Evolutionary conservation across 2,113 vertebrate species (phyloP), one percentile per base, ranked within the genome.

Genomic region (Patagioenas fasciata): DNA sequence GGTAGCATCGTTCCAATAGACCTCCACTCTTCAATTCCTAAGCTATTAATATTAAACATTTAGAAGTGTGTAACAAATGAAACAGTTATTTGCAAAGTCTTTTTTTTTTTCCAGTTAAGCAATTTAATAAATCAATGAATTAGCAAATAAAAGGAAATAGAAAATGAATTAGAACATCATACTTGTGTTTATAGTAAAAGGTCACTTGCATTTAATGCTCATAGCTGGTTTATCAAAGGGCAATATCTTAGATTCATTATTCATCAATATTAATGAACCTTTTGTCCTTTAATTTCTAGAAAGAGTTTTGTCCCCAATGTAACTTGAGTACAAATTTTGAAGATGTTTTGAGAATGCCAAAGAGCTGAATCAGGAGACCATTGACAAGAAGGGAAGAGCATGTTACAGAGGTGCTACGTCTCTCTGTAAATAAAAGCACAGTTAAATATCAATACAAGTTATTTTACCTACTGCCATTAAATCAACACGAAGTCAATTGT

Each of bases 51-150:
- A 89, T 93, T 96, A 93, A 94, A 84, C 38, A 69, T 92, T 91
- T 90, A 38, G 81, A 85, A 75, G 44, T 42, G 36, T 81, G 58
- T 66, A 56, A 85, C 53, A 95, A 96, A 86, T 81, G 66, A 95
- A 95, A 94, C 87, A 75, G 82, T 64, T 96, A 94, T 96, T 97
- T 97, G 82, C 88, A 88, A 87, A 93, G 69, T 21, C 44, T 80
- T 78, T 82, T 77, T 44, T n/a, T 42, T 47, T 91, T 74, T 84
- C 73, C 50, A 85, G 72, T 69, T 91, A 93, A 81, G 71, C 78
- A 50, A 71, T 89, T 87, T 87, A 90, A 91, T 87, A 90, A 65
- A 79, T 47, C 47, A 88, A 72, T 84, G 80, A 92, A 96, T 90
- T 91, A 94, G 62, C 85, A 96, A 96, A 92, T 50, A 95, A 50